phyloP scores from a whole-genome alignment of 1,140 invertebrate species.

The Lepidostoma basale region DNA sequence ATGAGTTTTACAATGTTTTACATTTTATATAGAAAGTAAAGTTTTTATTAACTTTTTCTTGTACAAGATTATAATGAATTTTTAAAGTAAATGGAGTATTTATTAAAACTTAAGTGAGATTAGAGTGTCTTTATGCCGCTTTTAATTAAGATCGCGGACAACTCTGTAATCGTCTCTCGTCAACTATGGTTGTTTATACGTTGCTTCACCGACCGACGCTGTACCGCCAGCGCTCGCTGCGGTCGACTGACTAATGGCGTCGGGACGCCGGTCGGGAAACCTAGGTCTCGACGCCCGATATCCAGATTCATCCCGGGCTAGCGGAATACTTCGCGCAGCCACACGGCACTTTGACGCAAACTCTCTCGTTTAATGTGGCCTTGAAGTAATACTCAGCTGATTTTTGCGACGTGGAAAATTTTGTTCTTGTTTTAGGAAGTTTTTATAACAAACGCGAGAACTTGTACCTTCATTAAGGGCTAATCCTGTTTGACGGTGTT shows the following conservation, averaged over 20 bases:
- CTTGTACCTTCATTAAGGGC: conserved; percentile 14
- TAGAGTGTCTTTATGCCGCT: no score
- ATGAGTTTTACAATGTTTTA: no score
- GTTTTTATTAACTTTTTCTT: no score
- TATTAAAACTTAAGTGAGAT: no score
- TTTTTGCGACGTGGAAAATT: background rate
- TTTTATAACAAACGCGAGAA: background rate
- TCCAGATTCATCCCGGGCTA: background rate
- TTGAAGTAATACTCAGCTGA: background rate
- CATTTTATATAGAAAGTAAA: no score
- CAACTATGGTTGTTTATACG: no score
- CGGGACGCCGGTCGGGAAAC: conserved; percentile 7
- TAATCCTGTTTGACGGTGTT: background rate
- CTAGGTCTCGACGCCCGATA: background rate
- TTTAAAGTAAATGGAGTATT: no score
- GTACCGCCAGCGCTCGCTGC: background rate
- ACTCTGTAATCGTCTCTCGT: no score
- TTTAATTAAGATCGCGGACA: no score
- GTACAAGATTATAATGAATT: no score
- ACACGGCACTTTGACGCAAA: background rate
- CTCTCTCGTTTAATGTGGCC: background rate
- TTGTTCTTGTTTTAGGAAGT: background rate
- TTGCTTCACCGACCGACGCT: no score
- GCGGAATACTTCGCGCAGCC: background rate
- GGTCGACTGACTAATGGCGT: conserved; percentile 5